Evolutionary conservation across 2,113 vertebrate species (phyloP).

Genomic region (Myodes glareolus): DNA sequence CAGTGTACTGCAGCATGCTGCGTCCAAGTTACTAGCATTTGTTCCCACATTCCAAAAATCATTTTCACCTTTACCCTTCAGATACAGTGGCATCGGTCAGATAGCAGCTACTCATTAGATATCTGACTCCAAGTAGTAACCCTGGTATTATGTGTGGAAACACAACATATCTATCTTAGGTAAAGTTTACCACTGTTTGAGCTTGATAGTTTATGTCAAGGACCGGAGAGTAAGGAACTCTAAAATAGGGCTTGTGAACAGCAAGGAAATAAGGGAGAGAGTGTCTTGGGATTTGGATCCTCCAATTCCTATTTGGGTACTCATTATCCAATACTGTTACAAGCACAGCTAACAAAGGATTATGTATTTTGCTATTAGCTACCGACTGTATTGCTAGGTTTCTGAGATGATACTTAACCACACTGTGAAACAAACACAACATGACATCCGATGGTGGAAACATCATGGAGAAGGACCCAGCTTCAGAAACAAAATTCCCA

Average conservation of each 20-base stretch:
- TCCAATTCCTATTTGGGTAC: background rate
- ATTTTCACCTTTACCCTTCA: background rate
- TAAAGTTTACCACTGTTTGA: background rate
- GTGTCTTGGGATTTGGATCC: background rate
- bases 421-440: background rate
- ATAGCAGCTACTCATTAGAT: background rate
- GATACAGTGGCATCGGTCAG: background rate
- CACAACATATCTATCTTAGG: background rate
- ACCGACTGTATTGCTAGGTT: background rate
- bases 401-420: background rate
- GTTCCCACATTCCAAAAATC: background rate
- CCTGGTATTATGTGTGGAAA: background rate
- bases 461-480: background rate
- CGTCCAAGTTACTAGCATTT: background rate
- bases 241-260: background rate
- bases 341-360: background rate
- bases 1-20: background rate
- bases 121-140: background rate
- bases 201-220: background rate
- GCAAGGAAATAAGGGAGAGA: background rate
- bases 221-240: background rate
- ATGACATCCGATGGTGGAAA: background rate
- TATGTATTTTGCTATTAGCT: background rate
- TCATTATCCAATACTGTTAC: background rate
- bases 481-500: slow-evolving; percentile 13